Evolutionary conservation across 30 jellyfish, hydroid and myxozoan genomes (phyloP).

Genomic region (Hydra vulgaris): DNA sequence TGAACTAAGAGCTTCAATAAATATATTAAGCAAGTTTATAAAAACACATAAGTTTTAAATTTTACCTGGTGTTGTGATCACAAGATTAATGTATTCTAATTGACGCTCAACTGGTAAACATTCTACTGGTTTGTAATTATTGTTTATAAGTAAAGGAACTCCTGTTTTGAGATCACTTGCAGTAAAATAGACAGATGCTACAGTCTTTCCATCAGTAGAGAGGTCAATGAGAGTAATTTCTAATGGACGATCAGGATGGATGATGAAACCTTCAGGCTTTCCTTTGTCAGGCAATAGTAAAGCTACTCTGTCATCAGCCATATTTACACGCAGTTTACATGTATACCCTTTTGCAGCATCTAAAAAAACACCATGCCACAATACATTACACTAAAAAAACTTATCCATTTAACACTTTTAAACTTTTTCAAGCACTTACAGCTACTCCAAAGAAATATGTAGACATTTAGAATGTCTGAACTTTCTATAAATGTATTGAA

Average conservation of each 20-base stretch:
- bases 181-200: constrained; percentile 72
- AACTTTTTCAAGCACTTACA: constrained; percentile 39
- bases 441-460: constrained; percentile 93
- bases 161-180: constrained; percentile 87
- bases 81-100: constrained; percentile 73
- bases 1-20: no score
- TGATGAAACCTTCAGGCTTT: constrained; percentile 65
- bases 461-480: constrained; percentile 55
- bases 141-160: constrained; percentile 49
- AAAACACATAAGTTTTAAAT: no score
- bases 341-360: constrained; percentile 90
- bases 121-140: constrained; percentile 52
- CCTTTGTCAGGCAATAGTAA: constrained; percentile 85
- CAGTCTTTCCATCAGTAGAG: constrained; percentile 88
- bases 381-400: neutral
- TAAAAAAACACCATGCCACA: neutral
- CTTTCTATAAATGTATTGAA: constrained; percentile 53
- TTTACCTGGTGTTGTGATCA: constrained; percentile 77
- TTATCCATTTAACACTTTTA: no score
- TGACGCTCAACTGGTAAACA: constrained; percentile 71
- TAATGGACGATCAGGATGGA: constrained; percentile 58
- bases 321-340: constrained; percentile 64
- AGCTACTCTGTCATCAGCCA: constrained; percentile 62
- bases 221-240: constrained; percentile 85
- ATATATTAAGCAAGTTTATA: no score